Conservation (phyloP, 2,888 invertebrate genomes). For the Dryomyza anilis region DNA sequence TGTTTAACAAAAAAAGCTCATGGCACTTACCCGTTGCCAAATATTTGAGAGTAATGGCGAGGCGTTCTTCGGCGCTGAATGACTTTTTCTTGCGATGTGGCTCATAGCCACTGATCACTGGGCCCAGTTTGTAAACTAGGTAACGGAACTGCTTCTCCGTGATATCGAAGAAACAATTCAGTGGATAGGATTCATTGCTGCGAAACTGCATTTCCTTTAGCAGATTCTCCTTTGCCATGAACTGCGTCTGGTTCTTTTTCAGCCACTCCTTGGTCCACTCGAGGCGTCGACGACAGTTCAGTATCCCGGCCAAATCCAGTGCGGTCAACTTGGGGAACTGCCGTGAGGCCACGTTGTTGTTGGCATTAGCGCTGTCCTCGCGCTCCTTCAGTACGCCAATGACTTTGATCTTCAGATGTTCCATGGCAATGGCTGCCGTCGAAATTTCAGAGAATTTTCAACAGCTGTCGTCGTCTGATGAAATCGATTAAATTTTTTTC, state of each 20-base stretch:
- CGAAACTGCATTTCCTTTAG: constrained; percentile 55
- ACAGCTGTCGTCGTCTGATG: constrained; percentile 9
- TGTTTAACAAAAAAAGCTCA: neutral
- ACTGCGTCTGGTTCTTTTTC: constrained; percentile 55
- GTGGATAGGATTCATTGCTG: constrained; percentile 55
- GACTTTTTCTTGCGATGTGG: constrained; percentile 58
- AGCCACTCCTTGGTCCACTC: constrained; percentile 60
- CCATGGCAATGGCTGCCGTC: constrained; percentile 41
- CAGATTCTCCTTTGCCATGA: constrained; percentile 55
- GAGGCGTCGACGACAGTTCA: constrained; percentile 53
- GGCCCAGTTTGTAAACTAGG: constrained; percentile 54
- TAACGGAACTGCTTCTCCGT: constrained; percentile 58
- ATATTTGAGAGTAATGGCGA: constrained; percentile 59
- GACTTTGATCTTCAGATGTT: constrained; percentile 55
- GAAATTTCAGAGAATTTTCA: neutral
- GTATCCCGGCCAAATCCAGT: constrained; percentile 53
- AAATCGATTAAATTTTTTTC: too few relatives aligned
- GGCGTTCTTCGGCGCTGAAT: constrained; percentile 57
- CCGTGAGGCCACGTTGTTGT: constrained; percentile 20
- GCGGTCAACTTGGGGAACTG: constrained; percentile 47
- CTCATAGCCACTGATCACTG: constrained; percentile 56
- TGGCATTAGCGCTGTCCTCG: constrained; percentile 43
- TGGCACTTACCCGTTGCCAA: constrained; percentile 55
- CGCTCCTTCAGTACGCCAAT: constrained; percentile 57
- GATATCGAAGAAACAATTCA: constrained; percentile 58